phyloP scores from a whole-genome alignment of 37 sponge, comb jelly and placozoan species.

The Agelas oroides region DNA sequence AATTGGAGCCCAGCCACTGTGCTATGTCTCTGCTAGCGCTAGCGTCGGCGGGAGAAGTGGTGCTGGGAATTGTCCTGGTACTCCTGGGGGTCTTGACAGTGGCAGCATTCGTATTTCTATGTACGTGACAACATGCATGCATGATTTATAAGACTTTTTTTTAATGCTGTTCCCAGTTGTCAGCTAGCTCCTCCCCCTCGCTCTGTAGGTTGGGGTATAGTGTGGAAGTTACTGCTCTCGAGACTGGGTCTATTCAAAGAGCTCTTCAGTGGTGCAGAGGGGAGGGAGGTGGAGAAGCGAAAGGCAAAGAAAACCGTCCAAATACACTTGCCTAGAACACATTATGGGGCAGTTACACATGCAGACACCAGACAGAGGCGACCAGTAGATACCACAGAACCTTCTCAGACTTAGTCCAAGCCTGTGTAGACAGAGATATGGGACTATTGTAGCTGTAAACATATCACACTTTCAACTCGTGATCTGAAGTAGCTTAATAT shows the following conservation, averaged over 20 bases:
- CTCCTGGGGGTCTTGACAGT: conserved; percentile 35
- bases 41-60: not conserved
- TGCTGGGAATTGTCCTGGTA: conserved; percentile 20
- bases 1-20: not conserved
- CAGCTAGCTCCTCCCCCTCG: not conserved
- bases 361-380: too few species aligned
- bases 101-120: conserved; percentile 34
- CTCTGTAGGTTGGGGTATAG: conserved; percentile 73
- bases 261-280: conserved; percentile 19
- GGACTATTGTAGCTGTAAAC: not conserved
- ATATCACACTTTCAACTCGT: too few species aligned
- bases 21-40: too few species aligned
- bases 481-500: too few species aligned
- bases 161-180: not conserved
- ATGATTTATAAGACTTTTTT: not conserved
- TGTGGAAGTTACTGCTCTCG: conserved; percentile 74
- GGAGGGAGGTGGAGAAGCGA: too few species aligned
- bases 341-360: not conserved
- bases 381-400: too few species aligned
- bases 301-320: not conserved
- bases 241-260: conserved; percentile 51
- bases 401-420: too few species aligned
- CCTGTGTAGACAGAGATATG: not conserved
- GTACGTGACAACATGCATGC: conserved; percentile 8
- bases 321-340: too few species aligned